Conservation (phyloP, 2,888 invertebrate genomes). For the Tromatobia lineatoria region DNA sequence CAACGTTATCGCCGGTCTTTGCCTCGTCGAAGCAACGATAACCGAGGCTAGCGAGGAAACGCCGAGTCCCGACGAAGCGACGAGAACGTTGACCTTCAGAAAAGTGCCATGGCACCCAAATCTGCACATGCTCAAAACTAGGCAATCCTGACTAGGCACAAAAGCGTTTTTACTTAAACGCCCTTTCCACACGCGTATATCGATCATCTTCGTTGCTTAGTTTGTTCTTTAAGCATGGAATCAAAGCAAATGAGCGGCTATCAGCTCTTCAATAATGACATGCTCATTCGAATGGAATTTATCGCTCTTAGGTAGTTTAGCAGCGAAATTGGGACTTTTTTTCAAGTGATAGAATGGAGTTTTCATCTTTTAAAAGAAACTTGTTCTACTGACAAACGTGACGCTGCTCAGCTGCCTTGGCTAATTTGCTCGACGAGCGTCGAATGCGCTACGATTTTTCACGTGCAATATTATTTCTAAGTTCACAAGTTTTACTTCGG, state of each 20-base stretch:
- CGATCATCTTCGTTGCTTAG: background rate
- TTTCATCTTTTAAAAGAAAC: background rate
- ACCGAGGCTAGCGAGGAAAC: slow-evolving; percentile 71
- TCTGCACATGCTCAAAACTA: slow-evolving; percentile 85
- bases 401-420: slow-evolving; percentile 7
- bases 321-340: background rate
- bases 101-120: slow-evolving; percentile 86
- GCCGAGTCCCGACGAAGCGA: slow-evolving; percentile 70
- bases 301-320: background rate
- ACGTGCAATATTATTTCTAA: slow-evolving; percentile 71
- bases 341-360: background rate
- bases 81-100: slow-evolving; percentile 82
- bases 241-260: background rate
- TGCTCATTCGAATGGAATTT: slow-evolving; percentile 10
- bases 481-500: slow-evolving; percentile 36
- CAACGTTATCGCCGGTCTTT: slow-evolving; percentile 64
- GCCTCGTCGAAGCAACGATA: slow-evolving; percentile 67
- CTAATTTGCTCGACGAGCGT: slow-evolving; percentile 1
- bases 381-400: background rate
- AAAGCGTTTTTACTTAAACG: slow-evolving; percentile 12
- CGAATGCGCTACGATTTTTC: slow-evolving; percentile 35
- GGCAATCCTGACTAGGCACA: slow-evolving; percentile 73
- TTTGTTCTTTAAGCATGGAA: slow-evolving; percentile 25
- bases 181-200: background rate
- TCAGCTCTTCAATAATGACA: background rate